Conservation (phyloP, 2,797 vertebrate species). For the Hylomyscus alleni region DNA sequence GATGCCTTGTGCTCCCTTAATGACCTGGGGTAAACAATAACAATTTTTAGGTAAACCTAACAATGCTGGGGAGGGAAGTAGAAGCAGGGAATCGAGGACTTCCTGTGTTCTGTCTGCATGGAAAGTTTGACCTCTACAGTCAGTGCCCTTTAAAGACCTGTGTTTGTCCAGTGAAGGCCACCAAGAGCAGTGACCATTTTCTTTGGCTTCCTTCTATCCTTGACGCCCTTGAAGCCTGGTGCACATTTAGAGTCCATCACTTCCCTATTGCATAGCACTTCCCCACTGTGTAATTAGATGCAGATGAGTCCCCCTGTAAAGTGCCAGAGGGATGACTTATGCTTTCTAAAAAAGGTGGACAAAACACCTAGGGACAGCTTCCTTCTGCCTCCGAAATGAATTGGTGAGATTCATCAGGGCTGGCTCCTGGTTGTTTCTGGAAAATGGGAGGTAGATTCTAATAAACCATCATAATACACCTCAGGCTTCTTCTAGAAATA, state of each 20-base stretch:
- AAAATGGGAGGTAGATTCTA: background rate
- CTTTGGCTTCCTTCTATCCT: background rate
- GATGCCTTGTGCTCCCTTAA: background rate
- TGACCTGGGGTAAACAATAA: background rate
- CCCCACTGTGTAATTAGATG: background rate
- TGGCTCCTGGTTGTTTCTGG: background rate
- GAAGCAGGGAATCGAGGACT: background rate
- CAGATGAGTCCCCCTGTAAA: background rate
- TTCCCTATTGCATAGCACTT: background rate
- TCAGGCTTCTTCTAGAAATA: background rate
- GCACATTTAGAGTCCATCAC: constrained; percentile 3
- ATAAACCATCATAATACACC: background rate
- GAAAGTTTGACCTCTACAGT: background rate
- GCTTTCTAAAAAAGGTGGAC: background rate
- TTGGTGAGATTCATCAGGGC: background rate
- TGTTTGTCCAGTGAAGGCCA: background rate
- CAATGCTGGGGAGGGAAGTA: background rate
- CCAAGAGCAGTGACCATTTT: background rate
- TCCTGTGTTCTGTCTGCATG: background rate
- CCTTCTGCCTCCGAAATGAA: background rate
- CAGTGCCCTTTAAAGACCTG: background rate
- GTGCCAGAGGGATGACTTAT: background rate
- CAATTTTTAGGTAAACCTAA: background rate
- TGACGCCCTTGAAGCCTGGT: background rate
- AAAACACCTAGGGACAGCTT: background rate